Evolutionary conservation across 2,888 invertebrate genomes (phyloP).

Genomic region (Limnephilus auricula): DNA sequence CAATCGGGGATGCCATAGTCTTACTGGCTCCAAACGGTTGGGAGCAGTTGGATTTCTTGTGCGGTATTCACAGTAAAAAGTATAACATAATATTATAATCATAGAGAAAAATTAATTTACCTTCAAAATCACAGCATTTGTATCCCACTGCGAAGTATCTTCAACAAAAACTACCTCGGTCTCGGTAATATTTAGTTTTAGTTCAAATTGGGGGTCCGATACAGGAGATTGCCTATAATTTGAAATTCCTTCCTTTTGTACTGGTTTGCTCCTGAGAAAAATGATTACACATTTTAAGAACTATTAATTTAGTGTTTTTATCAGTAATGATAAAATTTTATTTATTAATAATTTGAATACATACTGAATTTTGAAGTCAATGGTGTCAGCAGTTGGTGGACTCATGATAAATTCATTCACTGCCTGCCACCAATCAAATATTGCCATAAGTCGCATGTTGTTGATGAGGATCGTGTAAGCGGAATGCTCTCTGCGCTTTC

Average conservation of each 20-base stretch:
- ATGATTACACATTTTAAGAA: background rate
- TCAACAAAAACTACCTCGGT: constrained; percentile 97
- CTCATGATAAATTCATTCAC: constrained; percentile 87
- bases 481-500: constrained; percentile 82
- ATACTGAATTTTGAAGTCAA: constrained; percentile 63
- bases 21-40: no score
- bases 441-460: constrained; percentile 95
- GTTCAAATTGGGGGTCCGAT: constrained; percentile 80
- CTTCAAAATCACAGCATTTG: constrained; percentile 95
- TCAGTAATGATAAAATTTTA: background rate
- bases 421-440: constrained; percentile 95
- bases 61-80: no score
- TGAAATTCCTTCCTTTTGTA: constrained; percentile 37
- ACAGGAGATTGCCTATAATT: constrained; percentile 61
- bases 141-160: constrained; percentile 90
- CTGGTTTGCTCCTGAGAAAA: constrained; percentile 45
- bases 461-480: constrained; percentile 94
- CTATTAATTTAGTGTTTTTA: background rate
- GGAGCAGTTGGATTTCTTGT: no score
- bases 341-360: constrained; percentile 12
- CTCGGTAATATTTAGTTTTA: constrained; percentile 95
- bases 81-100: background rate
- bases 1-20: no score
- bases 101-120: constrained; percentile 67
- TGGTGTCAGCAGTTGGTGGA: constrained; percentile 71